A percentile compares a stretch with the other conserved stretches of the same genome.
These are phyloP conservation scores for Antheraea mylitta DNA, from an alignment of 1,140 invertebrate genomes.

Conservation along the genomic window DNA sequence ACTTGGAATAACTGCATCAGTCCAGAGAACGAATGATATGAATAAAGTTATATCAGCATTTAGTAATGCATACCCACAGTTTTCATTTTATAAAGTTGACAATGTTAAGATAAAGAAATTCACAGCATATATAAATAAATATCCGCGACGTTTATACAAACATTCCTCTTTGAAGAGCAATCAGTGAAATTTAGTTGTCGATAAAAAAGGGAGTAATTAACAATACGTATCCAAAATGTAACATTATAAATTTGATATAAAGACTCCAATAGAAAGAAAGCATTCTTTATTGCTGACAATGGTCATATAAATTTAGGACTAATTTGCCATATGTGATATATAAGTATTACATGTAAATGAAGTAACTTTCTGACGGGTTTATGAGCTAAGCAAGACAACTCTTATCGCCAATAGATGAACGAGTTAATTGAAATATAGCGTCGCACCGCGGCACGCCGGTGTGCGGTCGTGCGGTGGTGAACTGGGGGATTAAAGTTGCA, in stretches of 20 bases:
- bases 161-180: no score
- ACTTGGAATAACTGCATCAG: background rate
- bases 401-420: constrained; percentile 60
- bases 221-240: background rate
- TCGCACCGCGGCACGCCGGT: constrained; percentile 38
- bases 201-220: background rate
- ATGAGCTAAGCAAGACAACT: constrained; percentile 48
- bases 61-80: no score
- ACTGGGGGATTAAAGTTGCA: constrained; percentile 71
- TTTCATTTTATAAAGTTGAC: no score
- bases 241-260: background rate
- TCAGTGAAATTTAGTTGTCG: no score
- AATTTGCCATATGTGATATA: background rate
- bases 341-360: constrained; percentile 30
- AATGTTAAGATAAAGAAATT: no score
- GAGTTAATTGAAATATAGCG: constrained; percentile 75
- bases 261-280: no score
- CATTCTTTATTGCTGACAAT: background rate
- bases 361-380: constrained; percentile 36
- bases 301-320: background rate
- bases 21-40: no score
- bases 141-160: no score
- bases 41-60: no score
- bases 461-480: constrained; percentile 57
- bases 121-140: no score